Evolutionary conservation across 2,113 vertebrate species (phyloP).

Genomic region (Strix aluco): DNA sequence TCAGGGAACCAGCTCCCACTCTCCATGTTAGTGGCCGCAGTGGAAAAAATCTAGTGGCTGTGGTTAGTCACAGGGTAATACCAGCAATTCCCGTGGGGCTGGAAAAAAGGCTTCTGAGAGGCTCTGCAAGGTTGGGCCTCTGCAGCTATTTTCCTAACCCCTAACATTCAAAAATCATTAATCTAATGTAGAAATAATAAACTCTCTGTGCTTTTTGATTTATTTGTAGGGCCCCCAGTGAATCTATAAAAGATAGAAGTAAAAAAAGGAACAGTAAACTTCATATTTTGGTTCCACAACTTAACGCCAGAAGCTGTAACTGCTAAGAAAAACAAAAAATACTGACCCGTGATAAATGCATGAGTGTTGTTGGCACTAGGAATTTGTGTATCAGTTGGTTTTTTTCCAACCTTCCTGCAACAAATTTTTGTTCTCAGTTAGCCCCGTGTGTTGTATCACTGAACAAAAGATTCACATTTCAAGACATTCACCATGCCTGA

Average conservation of each 20-base stretch:
- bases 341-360: not conserved
- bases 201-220: not conserved
- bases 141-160: constrained; percentile 4
- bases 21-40: not conserved
- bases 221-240: not conserved
- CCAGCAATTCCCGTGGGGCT: not conserved
- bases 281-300: not conserved
- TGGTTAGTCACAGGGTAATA: not conserved
- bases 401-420: not conserved
- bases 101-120: not conserved
- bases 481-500: not conserved
- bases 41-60: not conserved
- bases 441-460: not conserved
- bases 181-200: not conserved
- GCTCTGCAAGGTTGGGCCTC: not conserved
- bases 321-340: not conserved
- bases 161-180: not conserved
- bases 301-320: not conserved
- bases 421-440: not conserved
- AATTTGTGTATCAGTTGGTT: not conserved
- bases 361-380: not conserved
- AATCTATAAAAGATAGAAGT: not conserved
- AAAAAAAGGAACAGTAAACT: not conserved
- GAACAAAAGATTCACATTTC: not conserved
- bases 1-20: not conserved